Evolutionary conservation across 2,113 vertebrate species (phyloP), one percentile per base, ranked within the genome.

Genomic region (Urocitellus parryii): DNA sequence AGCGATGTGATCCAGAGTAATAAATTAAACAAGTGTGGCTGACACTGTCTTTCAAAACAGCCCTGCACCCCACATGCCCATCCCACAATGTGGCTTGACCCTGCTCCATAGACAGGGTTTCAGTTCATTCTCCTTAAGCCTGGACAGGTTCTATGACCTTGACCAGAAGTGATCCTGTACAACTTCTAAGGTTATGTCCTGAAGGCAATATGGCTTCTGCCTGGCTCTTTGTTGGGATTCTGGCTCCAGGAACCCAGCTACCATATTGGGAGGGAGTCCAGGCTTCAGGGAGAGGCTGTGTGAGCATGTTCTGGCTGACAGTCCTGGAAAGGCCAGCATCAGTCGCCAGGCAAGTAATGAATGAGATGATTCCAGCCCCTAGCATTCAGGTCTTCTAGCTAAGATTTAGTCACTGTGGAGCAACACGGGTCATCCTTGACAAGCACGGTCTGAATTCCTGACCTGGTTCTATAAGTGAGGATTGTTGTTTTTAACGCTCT

Each of bases 321-420:
- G 2, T 63, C 11, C 7, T 25, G 53, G 48, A 27, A 27, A 63
- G 87, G 45, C 27, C 0, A 25, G 89, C 32, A 70, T 32, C 83
- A 72, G 5, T n/a, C 1, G 0, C 16, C 83, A 77, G 74, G 25
- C 63, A 48, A 18, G 34, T 8, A 13, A 48, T 25, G 51, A 39
- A 32, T 1, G 5, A 37, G 48, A 42, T 0, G 74, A n/a, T 34
- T 78, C 6, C 37, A 27, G 53, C 2, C 1, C 1, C n/a, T 20
- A 76, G 24, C 42, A 77, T 82, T 29, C 9, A 7, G n/a, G 27
- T 34, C 27, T 61, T 45, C 12, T 29, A 51, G 65, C 39, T 56
- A 29, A 85, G 48, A 32, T 29, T 32, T 11, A 0, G 16, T 78
- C 70, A 42, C 42, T 9, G 18, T 0, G 24, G 45, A 61, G 34